These are phyloP conservation scores for Terrapene triunguis DNA, from an alignment of 2,113 vertebrate species.

Conservation along the genomic window DNA sequence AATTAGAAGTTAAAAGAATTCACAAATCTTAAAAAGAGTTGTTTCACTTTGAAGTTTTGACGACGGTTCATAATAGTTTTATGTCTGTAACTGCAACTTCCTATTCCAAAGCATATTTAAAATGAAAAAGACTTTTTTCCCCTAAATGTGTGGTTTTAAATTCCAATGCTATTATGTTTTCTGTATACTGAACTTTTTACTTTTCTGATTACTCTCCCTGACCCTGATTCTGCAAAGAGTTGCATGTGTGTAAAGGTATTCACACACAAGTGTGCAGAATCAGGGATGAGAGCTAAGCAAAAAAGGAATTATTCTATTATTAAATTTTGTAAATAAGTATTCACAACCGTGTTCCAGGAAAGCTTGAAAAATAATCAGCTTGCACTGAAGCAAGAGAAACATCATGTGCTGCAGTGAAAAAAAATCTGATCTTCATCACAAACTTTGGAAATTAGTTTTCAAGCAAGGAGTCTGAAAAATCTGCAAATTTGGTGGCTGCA, in stretches of 20 bases:
- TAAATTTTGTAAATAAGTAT: background rate
- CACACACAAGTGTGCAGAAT: background rate
- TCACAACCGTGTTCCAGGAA: background rate
- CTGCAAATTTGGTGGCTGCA: background rate
- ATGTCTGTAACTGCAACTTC: background rate
- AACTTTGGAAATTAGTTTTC: background rate
- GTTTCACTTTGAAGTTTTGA: background rate
- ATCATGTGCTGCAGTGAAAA: background rate
- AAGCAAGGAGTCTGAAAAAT: background rate
- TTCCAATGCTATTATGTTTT: background rate
- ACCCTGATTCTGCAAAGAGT: background rate
- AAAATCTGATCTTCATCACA: background rate
- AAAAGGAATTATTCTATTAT: background rate
- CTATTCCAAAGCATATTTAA: background rate
- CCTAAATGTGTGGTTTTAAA: background rate
- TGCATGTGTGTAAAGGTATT: background rate
- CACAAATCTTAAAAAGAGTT: background rate
- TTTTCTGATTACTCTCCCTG: background rate
- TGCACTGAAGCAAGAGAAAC: background rate
- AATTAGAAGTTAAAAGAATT: background rate
- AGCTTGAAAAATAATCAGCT: background rate
- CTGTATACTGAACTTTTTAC: background rate
- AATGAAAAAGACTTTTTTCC: background rate
- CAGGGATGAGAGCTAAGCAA: background rate
- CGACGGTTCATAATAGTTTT: background rate